phyloP scores from a whole-genome alignment of 2,113 vertebrate species.

The Crocuta crocuta region DNA sequence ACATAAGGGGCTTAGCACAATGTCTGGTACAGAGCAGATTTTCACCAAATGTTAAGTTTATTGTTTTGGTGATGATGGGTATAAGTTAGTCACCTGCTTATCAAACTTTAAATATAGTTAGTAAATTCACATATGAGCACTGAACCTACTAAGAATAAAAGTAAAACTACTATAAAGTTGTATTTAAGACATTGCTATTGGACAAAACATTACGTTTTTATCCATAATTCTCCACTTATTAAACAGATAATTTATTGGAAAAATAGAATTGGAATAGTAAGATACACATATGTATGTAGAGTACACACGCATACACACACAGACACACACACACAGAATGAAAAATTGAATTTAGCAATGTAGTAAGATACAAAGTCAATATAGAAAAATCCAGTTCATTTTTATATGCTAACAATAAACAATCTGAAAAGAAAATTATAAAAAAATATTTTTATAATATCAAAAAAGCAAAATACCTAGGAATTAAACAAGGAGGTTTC shows the following conservation, averaged over 20 bases:
- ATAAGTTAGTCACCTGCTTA: neutral
- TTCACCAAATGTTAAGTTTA: neutral
- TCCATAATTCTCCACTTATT: neutral
- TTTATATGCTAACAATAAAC: neutral
- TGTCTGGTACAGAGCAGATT: neutral
- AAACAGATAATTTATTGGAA: neutral
- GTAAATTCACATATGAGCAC: neutral
- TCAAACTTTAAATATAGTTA: neutral
- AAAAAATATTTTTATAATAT: neutral
- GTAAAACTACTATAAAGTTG: neutral
- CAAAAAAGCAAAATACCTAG: neutral
- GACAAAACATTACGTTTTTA: neutral
- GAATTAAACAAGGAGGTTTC: neutral
- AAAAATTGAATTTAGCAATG: neutral
- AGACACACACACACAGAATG: neutral
- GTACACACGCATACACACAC: neutral
- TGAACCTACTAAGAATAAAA: neutral
- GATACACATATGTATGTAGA: neutral
- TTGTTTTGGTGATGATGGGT: neutral
- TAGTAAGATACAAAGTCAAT: neutral
- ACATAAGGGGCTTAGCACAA: neutral
- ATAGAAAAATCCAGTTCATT: neutral
- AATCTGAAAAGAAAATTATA: neutral
- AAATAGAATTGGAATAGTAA: neutral
- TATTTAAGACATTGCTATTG: neutral